Conservation (phyloP, 1,140 invertebrate genomes). For the Tetramorium parvispinum region DNA sequence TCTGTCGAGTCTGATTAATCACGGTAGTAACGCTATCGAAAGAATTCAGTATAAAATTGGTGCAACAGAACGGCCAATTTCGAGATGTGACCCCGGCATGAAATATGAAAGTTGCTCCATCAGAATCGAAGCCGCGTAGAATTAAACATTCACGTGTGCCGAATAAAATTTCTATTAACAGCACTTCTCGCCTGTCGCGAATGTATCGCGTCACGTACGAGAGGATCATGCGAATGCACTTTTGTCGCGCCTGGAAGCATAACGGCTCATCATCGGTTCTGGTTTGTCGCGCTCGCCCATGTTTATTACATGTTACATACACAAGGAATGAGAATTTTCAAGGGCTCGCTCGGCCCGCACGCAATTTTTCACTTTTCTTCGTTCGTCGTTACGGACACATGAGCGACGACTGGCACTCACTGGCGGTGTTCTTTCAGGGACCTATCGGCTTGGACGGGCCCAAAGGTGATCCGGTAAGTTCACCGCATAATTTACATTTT, state of each 20-base stretch:
- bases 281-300: conserved; percentile 61
- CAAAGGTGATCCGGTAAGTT: conserved; percentile 95
- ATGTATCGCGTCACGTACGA: not conserved
- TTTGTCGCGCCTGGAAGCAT: conserved; percentile 79
- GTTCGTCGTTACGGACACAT: not conserved
- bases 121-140: conserved; percentile 6
- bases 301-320: conserved; percentile 58
- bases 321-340: conserved; percentile 65
- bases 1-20: conserved; percentile 6
- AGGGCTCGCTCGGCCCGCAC: conserved; percentile 60
- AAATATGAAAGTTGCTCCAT: conserved; percentile 38
- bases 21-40: not conserved
- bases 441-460: conserved; percentile 97
- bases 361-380: conserved; percentile 69
- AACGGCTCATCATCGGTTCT: conserved; percentile 46
- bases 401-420: conserved; percentile 53
- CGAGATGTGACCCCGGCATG: not conserved
- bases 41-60: conserved; percentile 21
- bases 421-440: conserved; percentile 89
- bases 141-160: conserved; percentile 32
- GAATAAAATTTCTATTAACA: conserved; percentile 48
- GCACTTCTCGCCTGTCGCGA: not conserved
- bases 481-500: conserved; percentile 45
- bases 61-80: not conserved
- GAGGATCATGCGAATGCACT: conserved; percentile 49